phyloP scores from a whole-genome alignment of 2,113 vertebrate genomes.

The Hystrix brachyura region DNA sequence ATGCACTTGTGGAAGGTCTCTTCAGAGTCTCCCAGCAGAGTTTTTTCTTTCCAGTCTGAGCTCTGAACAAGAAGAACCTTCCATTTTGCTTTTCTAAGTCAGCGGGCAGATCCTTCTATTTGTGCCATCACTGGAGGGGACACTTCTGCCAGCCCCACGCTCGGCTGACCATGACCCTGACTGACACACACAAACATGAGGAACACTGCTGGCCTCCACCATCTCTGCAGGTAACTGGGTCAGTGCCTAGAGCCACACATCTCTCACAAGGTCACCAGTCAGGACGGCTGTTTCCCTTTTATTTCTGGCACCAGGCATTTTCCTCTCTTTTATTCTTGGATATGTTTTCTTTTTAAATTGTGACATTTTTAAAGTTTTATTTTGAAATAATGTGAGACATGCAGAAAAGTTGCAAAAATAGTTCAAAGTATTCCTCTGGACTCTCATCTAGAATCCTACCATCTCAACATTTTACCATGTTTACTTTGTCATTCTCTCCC shows the following conservation, averaged over 20 bases:
- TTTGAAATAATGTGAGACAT: conserved; percentile 14
- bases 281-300: not conserved
- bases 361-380: not conserved
- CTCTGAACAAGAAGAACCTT: not conserved
- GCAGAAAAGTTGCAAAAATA: not conserved
- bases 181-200: too few species aligned
- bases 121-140: too few species aligned
- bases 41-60: not conserved
- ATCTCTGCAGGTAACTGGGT: not conserved
- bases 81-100: not conserved
- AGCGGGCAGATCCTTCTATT: not conserved
- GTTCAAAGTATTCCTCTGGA: not conserved
- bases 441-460: not conserved
- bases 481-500: not conserved
- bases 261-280: not conserved
- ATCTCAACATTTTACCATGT: not conserved
- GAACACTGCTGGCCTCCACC: rapidly evolving
- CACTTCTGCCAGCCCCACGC: not conserved
- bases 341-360: conserved; percentile 14
- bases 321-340: not conserved
- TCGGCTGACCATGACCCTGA: not conserved
- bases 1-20: not conserved
- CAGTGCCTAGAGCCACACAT: not conserved
- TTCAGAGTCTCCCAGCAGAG: not conserved
- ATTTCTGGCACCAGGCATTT: not conserved